These are phyloP conservation scores for Pseudomugil gertrudae DNA, from an alignment of 2,797 vertebrate genomes.

Conservation along the genomic window DNA sequence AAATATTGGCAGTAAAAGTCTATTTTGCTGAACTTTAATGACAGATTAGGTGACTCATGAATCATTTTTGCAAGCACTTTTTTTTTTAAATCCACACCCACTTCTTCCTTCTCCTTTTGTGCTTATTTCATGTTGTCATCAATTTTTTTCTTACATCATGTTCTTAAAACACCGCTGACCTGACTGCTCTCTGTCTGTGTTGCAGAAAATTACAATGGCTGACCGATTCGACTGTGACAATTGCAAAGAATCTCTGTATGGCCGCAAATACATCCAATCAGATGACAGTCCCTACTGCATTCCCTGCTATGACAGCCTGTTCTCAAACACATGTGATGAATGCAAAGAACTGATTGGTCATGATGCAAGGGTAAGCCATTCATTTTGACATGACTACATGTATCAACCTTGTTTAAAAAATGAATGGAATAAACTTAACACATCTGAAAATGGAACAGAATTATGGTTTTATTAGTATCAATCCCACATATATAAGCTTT, in stretches of 20 bases:
- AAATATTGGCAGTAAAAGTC: conserved; percentile 60
- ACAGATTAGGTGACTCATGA: conserved; percentile 43
- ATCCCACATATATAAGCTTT: conserved; percentile 4
- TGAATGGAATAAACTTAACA: neutral
- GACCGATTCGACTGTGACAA: conserved; percentile 95
- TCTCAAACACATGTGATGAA: conserved; percentile 97
- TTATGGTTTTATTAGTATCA: neutral
- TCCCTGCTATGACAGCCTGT: conserved; percentile 95
- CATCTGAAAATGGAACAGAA: conserved; percentile 1
- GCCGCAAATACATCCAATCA: conserved; percentile 97
- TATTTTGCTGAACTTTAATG: conserved; percentile 29
- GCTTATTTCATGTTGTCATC: conserved; percentile 8
- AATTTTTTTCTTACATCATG: conserved; percentile 2
- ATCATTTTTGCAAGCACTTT: conserved; percentile 27
- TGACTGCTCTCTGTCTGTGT: conserved; percentile 26
- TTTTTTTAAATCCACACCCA: conserved; percentile 14
- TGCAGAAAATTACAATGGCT: conserved; percentile 84
- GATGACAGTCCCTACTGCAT: conserved; percentile 95
- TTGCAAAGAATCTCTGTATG: conserved; percentile 96
- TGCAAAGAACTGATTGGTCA: conserved; percentile 98
- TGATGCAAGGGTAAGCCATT: conserved; percentile 90
- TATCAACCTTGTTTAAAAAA: conserved; percentile 12
- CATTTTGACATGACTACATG: conserved; percentile 35
- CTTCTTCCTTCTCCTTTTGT: conserved; percentile 6
- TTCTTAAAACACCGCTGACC: conserved; percentile 7